Base-by-base conservation (phyloP, 1,140 invertebrate genomes). In the Lasaia peninsularis region DNA sequence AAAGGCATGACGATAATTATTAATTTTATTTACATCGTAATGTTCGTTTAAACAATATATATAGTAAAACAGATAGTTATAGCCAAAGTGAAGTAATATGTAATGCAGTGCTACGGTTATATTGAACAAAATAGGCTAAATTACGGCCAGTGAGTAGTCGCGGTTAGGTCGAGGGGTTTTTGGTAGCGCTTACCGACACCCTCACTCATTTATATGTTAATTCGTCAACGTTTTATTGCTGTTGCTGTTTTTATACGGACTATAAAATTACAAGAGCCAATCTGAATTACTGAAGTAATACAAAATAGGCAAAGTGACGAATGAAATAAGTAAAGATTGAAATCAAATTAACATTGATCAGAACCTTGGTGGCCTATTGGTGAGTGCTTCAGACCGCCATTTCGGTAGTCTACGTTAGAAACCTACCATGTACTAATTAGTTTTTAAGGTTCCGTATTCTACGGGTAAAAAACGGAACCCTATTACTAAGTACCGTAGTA, bases 181-280 rank as follows among this genome's bases (percentile, higher is more conserved):
- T 40, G 35, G 35, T 40, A 40, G 35, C 14, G 35, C 14, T 14
- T 40, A 40, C 35, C 35, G 35, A 40, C 35, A 40, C 35, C 35
- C 35, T 14, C 14, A 14, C 7, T 40, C 35, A 40, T 40, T 40
- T 40, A 40, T 40, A 40, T 40, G 35, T 40, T 40, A 40, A 40
- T 40, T 40, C 35, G 35, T 40, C 35, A 40, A 40, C 35, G 16
- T 40, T 40, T 40, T 40, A 40, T 40, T 40, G 35, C 35, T 40
- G 35, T 40, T 40, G 35, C 16, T 40, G 35, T 40, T 40, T 40
- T 40, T 40, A 40, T 40, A 16, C 16, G 12, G 37, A 40, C 14
- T 40, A 40, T 40, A 40, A 40, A 40, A 40, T 40, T 40, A 40
- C 14, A 7, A 7, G 7, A 40, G 37, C 16, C 37, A 40, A 40